Evolutionary conservation across 2,113 vertebrate species (phyloP).

Genomic region (Anolis carolinensis): DNA sequence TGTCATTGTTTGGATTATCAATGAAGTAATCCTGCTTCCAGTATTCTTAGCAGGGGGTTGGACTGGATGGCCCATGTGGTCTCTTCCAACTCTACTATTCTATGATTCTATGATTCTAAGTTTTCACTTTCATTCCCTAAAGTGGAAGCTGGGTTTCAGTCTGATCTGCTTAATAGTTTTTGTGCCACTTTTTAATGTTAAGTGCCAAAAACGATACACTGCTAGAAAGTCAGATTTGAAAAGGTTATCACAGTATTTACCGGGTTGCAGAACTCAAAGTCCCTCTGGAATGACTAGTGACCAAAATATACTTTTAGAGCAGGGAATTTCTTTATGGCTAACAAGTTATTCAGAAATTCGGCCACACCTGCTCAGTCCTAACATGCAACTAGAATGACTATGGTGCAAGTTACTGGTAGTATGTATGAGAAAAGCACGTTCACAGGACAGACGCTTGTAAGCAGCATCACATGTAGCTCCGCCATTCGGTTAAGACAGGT

Average conservation of each 20-base stretch:
- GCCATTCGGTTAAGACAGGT: neutral
- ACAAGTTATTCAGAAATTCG: neutral
- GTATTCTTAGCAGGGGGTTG: too few relatives aligned
- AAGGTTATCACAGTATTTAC: too few relatives aligned
- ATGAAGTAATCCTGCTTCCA: too few relatives aligned
- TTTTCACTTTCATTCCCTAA: neutral
- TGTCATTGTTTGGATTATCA: neutral
- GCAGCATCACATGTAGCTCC: neutral
- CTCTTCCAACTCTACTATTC: too few relatives aligned
- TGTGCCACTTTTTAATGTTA: neutral
- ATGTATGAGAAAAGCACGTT: neutral
- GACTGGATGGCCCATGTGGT: too few relatives aligned
- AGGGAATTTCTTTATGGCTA: neutral
- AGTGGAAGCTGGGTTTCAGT: neutral
- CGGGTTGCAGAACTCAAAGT: too few relatives aligned
- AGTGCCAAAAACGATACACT: too few relatives aligned
- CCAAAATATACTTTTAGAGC: neutral
- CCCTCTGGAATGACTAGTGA: neutral
- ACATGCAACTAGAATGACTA: too few relatives aligned
- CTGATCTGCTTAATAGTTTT: neutral
- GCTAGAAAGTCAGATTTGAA: too few relatives aligned
- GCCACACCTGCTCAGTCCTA: too few relatives aligned
- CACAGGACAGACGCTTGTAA: neutral
- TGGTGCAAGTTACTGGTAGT: neutral
- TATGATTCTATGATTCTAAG: too few relatives aligned